Evolutionary conservation across 2,888 invertebrate genomes (phyloP).

Genomic region (Thereva nobilitata): DNA sequence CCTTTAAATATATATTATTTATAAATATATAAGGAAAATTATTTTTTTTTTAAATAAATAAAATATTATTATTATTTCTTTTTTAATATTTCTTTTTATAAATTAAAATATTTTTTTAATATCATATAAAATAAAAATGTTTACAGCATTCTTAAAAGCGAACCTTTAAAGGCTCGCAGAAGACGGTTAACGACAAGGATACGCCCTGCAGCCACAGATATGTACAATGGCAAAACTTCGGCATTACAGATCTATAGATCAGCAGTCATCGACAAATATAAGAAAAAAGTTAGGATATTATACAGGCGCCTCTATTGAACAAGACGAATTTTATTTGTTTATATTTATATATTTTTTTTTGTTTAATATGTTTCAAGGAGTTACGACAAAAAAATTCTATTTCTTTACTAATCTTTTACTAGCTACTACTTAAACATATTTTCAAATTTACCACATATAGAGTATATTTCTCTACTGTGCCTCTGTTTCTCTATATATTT

Average conservation of each 20-base stretch:
- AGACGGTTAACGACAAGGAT: conserved; percentile 17
- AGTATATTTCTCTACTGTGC: no score
- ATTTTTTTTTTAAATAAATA: no score
- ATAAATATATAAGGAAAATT: no score
- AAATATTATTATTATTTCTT: no score
- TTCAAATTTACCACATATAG: no score
- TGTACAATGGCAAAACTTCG: conserved; percentile 77
- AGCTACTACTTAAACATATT: no score
- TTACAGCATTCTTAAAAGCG: conserved; percentile 23
- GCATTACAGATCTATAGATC: conserved; percentile 74
- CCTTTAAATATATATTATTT: no score
- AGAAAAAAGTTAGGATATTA: conserved; percentile 56
- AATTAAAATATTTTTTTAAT: no score
- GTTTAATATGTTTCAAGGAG: neutral
- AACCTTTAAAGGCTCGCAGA: conserved; percentile 7
- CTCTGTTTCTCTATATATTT: no score
- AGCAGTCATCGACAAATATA: conserved; percentile 53
- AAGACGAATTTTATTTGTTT: conserved; percentile 18
- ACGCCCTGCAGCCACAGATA: conserved; percentile 53
- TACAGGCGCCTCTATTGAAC: neutral
- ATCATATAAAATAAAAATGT: conserved; percentile 12
- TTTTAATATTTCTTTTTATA: no score
- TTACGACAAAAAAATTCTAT: no score
- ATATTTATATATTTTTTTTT: conserved; percentile 8
- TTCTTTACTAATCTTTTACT: no score